Evolutionary conservation across 2,797 vertebrate species (phyloP).

Genomic region (Pangasius macronema): DNA sequence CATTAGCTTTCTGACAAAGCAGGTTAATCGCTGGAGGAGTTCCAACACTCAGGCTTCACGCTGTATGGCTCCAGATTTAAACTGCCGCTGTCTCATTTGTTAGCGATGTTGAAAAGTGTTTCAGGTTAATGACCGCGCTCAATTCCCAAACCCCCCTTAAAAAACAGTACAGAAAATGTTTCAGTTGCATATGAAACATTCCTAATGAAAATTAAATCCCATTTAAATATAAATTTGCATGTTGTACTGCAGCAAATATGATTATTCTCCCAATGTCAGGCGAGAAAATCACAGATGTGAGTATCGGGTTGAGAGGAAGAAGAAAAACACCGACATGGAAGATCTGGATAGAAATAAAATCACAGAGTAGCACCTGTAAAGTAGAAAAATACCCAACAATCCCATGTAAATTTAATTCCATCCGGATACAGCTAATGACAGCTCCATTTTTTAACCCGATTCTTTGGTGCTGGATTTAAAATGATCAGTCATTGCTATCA

Average conservation of each 20-base stretch:
- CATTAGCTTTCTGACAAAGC: slow-evolving; percentile 40
- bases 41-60: background rate
- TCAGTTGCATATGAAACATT: too few species aligned
- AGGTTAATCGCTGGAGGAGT: background rate
- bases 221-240: background rate
- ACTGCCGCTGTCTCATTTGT: background rate
- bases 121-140: too few species aligned
- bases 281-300: too few species aligned
- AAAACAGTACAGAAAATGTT: too few species aligned
- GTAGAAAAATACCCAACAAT: background rate
- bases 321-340: background rate
- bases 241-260: background rate
- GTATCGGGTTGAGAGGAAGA: background rate
- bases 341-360: background rate
- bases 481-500: background rate
- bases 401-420: background rate
- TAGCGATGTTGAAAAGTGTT: too few species aligned
- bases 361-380: background rate
- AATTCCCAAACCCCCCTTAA: too few species aligned
- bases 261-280: background rate
- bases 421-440: too few species aligned
- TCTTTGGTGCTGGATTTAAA: background rate
- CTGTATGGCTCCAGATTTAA: background rate
- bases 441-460: background rate
- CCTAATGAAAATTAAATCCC: background rate